Conservation (phyloP, 2,113 vertebrate species). For the Salvelinus sp. region DNA sequence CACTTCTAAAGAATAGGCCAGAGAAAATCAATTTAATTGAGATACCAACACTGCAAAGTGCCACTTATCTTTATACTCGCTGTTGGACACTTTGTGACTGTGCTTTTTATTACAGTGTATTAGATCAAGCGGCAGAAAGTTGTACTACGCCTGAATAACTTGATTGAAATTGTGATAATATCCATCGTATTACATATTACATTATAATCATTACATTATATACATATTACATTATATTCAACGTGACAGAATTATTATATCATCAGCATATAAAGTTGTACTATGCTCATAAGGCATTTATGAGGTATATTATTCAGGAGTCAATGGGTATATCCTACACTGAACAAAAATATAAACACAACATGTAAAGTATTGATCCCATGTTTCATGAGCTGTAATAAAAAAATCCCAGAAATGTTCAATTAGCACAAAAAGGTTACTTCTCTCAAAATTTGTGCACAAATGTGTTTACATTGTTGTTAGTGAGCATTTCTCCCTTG, state of each 20-base stretch:
- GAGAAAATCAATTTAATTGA: slow-evolving; percentile 24
- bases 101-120: not conserved
- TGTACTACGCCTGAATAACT: not conserved
- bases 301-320: too few species aligned
- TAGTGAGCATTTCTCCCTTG: too few species aligned
- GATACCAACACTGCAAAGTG: slow-evolving; percentile 22
- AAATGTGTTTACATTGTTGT: too few species aligned
- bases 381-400: too few species aligned
- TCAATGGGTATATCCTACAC: too few species aligned
- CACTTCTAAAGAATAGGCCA: slow-evolving; percentile 14
- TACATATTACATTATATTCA: not conserved
- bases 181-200: not conserved
- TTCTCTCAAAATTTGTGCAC: too few species aligned
- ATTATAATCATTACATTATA: too few species aligned
- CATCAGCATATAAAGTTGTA: not conserved
- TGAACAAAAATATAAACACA: too few species aligned
- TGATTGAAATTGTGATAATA: not conserved
- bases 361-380: too few species aligned
- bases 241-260: not conserved
- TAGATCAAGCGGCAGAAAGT: not conserved
- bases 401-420: too few species aligned
- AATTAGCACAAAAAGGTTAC: too few species aligned
- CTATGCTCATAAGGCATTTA: not conserved
- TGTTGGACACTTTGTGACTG: not conserved
- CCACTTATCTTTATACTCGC: not conserved